These are phyloP conservation scores for Phodopus roborovskii DNA, from an alignment of 2,113 vertebrate genomes.

Conservation along the genomic window DNA sequence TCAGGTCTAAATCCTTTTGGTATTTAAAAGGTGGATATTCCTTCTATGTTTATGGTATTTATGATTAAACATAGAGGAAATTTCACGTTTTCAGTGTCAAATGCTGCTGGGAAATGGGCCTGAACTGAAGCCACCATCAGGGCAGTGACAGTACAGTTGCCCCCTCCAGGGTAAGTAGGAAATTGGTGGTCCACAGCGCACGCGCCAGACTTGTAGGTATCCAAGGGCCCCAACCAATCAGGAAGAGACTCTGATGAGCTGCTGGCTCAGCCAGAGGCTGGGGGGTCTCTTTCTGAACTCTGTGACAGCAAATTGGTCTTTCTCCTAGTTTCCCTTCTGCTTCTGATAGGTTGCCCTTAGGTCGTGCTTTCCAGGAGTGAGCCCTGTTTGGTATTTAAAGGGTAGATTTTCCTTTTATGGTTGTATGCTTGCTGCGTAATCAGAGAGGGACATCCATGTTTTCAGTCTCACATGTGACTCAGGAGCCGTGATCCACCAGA, in stretches of 20 bases:
- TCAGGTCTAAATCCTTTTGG: conserved; percentile 56
- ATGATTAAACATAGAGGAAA: conserved; percentile 78
- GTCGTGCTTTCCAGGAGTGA: background rate
- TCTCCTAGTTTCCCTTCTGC: fast-evolving
- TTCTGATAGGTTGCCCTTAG: background rate
- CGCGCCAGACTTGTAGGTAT: background rate
- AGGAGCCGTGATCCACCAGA: background rate
- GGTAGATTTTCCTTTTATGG: conserved; percentile 77
- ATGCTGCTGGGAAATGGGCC: conserved; percentile 56
- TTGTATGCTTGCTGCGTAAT: conserved; percentile 68
- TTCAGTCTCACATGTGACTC: conserved; percentile 69
- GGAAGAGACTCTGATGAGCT: background rate
- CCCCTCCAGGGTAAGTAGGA: conserved; percentile 31
- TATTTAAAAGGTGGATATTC: conserved; percentile 80
- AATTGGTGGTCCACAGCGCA: background rate
- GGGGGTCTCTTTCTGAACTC: background rate
- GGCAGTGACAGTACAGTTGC: background rate
- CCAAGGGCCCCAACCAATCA: background rate
- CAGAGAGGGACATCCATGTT: conserved; percentile 76
- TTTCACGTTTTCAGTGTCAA: conserved; percentile 79
- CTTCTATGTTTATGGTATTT: conserved; percentile 77
- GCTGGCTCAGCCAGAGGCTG: background rate
- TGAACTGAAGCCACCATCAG: background rate
- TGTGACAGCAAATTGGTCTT: fast-evolving
- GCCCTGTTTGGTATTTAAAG: conserved; percentile 76